A percentile compares a stretch with the other conserved stretches of the same genome.
These are phyloP conservation scores for Caenorhabditis sinica DNA, from an alignment of 2,888 invertebrate genomes.

Conservation along the genomic window DNA sequence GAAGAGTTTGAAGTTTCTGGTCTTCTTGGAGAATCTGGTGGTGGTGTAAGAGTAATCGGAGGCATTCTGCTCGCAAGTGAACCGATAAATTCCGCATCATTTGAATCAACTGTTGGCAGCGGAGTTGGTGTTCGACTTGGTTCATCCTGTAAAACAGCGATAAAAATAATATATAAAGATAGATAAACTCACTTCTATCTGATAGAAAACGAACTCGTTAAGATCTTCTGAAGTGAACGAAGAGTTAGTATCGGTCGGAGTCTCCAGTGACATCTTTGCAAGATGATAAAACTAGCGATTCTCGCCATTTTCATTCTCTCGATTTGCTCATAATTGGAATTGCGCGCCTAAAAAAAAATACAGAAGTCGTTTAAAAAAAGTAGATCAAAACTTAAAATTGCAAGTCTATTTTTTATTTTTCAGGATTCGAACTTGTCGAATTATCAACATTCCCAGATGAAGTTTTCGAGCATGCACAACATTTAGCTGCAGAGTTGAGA, in stretches of 20 bases:
- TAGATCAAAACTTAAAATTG: not conserved
- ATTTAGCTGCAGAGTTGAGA: constrained; percentile 68
- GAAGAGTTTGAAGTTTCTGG: constrained; percentile 57
- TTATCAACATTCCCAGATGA: constrained; percentile 83
- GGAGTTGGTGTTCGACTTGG: constrained; percentile 18
- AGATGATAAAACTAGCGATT: not conserved
- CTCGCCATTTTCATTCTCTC: not conserved
- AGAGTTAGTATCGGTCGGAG: constrained; percentile 19
- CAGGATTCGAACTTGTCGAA: constrained; percentile 84
- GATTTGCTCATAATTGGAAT: not conserved
- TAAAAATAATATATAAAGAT: not conserved
- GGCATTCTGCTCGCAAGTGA: not conserved
- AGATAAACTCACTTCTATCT: constrained; percentile 27
- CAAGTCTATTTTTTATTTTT: constrained; percentile 40
- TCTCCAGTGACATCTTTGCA: constrained; percentile 31
- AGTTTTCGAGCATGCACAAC: constrained; percentile 83
- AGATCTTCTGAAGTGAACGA: constrained; percentile 23
- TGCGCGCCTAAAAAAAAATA: not conserved
- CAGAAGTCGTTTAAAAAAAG: not conserved
- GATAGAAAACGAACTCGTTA: constrained; percentile 15
- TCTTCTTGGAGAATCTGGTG: constrained; percentile 10
- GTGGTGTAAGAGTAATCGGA: not conserved
- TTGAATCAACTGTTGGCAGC: constrained; percentile 21
- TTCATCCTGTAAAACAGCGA: constrained; percentile 23
- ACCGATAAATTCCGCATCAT: not conserved